Conservation (phyloP, 2,113 vertebrate species). For the Australoheros scitulus region DNA sequence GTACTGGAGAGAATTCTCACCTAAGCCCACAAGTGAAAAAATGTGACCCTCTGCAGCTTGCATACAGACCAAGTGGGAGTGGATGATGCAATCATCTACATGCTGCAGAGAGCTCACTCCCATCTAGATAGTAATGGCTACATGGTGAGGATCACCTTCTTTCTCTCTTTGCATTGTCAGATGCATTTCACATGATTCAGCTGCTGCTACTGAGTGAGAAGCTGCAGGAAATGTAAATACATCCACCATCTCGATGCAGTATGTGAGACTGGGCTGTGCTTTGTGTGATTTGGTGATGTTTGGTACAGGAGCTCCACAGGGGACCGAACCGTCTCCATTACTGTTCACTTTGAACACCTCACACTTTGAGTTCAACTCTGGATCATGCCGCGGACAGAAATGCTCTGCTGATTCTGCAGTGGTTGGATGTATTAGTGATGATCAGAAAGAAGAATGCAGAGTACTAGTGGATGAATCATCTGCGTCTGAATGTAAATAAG, state of each 20-base stretch:
- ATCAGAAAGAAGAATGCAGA: neutral
- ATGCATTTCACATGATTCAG: neutral
- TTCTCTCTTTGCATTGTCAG: neutral
- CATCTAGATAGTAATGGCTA: neutral
- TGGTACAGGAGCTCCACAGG: neutral
- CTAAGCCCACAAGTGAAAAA: neutral
- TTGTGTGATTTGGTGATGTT: no score
- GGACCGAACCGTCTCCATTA: neutral
- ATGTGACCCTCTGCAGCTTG: neutral
- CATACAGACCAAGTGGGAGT: neutral
- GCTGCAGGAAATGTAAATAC: neutral
- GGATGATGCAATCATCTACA: neutral
- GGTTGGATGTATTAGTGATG: neutral
- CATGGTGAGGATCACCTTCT: slow-evolving; percentile 5
- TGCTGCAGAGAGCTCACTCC: neutral
- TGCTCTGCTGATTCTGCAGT: neutral
- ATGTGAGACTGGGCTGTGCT: no score
- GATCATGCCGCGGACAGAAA: neutral
- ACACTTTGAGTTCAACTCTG: neutral
- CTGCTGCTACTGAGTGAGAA: neutral
- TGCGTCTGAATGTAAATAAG: neutral
- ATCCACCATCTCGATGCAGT: neutral
- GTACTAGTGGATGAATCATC: neutral
- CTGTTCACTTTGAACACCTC: neutral
- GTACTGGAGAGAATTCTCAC: neutral